Conservation (phyloP, 2,113 vertebrate species). For the Mesembrinibis cayennensis region DNA sequence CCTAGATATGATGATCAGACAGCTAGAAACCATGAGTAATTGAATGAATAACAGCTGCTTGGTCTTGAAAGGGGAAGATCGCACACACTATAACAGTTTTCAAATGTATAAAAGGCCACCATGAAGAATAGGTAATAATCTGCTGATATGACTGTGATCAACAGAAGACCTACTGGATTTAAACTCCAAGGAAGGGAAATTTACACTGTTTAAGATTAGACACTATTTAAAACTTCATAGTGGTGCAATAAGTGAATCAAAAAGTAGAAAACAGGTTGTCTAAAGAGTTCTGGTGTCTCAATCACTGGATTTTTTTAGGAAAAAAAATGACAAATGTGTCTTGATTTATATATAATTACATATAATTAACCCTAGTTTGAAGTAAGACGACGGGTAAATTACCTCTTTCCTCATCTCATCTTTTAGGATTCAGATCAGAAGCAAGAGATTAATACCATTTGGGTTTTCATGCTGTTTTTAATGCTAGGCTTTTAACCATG, state of each 20-base stretch:
- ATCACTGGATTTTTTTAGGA: background rate
- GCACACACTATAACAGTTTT: background rate
- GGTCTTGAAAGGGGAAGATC: background rate
- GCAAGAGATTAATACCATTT: background rate
- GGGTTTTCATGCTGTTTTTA: background rate
- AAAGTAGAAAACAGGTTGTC: background rate
- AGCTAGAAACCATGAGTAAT: background rate
- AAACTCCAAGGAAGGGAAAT: background rate
- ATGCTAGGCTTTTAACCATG: background rate
- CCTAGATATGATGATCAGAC: background rate
- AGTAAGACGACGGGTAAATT: constrained; percentile 1
- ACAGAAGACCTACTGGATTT: background rate
- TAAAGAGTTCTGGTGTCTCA: background rate
- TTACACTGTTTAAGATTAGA: background rate
- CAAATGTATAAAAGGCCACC: background rate
- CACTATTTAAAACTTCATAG: background rate
- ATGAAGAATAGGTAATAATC: background rate
- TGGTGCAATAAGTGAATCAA: background rate
- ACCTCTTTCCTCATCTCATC: background rate
- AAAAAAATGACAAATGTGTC: background rate
- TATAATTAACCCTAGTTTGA: constrained; percentile 22
- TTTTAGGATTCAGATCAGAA: background rate
- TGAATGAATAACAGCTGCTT: background rate
- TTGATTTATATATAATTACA: constrained; percentile 24
- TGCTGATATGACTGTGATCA: background rate